Base-by-base conservation (phyloP, 2,797 vertebrate genomes). In the Delichon dasypus region DNA sequence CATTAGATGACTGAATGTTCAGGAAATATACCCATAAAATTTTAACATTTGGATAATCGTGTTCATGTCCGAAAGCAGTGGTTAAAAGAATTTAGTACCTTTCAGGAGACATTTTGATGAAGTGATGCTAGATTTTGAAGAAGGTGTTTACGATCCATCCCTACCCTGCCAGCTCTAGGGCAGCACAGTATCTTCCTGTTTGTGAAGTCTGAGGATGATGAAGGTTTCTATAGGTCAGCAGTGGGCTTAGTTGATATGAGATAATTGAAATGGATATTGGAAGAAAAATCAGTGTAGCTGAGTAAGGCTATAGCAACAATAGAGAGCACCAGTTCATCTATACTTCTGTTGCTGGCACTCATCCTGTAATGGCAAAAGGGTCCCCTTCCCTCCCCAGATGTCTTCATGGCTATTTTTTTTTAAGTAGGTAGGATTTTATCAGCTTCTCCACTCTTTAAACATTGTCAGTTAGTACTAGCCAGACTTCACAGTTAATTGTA, bases 401-500 rank as follows among this genome's bases (percentile, higher is more conserved):
- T 85, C 66, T 94, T 87, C 30, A 60, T 51, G 61, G 42, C 23
- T 47, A 16, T 45, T 81, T 50, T 81, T 90, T 80, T 93, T 91
- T 50, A 88, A 66, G 66, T 48, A 75, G 40, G 34, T 22, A 61
- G 80, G 80, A 90, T 94, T 95, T 94, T 93, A 89, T 82, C 74
- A 93, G 71, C 85, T 95, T 91, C 92, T 82, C 42, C 88, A 73
- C 79, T 94, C 80, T 93, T 91, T 84, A 93, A 91, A 85, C 38
- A 61, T 20, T 90, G 95, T 90, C 91, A 91, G 76, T 86, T 90
- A 75, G 71, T 68, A 42, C 57, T 93, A 94, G 64, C 54, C 85
- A 93, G 54, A 90, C 88, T 95, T 94, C 81, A 90, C 83, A 94
- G 89, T 72, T 96, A 97, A 96, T 93, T 96, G 94, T 95, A 96